Percentiles rank a stretch among this genome's conserved stretches.
phyloP scores from a whole-genome alignment of 1,140 invertebrate genomes.

The Sycophaga agraensis region DNA sequence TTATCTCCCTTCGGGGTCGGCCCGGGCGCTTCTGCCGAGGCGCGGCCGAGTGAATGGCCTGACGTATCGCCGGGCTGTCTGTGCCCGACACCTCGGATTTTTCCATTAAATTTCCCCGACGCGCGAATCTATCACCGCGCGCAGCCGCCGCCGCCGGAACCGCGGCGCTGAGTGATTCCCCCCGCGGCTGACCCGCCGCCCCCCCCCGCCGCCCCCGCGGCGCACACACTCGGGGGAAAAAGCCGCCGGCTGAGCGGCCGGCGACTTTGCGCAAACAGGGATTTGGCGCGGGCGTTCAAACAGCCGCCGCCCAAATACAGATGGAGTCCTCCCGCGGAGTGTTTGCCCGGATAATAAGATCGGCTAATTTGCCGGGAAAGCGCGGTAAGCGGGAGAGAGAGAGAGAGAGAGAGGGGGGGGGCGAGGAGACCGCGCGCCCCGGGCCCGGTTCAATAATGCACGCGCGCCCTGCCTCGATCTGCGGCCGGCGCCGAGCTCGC shows the following conservation, averaged over 20 bases:
- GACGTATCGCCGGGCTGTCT: slow-evolving; percentile 55
- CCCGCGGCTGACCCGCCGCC: too few species aligned
- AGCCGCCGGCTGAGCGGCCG: too few species aligned
- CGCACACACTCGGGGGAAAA: too few species aligned
- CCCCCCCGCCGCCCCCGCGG: neutral
- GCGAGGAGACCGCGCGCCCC: neutral
- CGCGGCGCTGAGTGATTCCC: neutral
- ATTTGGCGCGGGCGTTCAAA: slow-evolving; percentile 56
- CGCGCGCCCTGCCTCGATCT: too few species aligned
- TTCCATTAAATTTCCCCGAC: slow-evolving; percentile 58
- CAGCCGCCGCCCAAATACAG: slow-evolving; percentile 55
- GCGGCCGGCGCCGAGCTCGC: too few species aligned
- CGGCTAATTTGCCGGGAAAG: slow-evolving; percentile 49
- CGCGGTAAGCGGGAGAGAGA: neutral
- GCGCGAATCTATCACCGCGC: slow-evolving; percentile 54
- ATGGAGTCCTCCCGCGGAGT: slow-evolving; percentile 49
- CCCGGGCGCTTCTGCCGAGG: too few species aligned
- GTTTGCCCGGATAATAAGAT: slow-evolving; percentile 54
- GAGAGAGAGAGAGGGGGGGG: neutral
- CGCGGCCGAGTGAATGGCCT: slow-evolving; percentile 51
- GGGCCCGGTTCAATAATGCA: too few species aligned
- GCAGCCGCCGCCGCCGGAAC: neutral
- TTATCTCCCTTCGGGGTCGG: too few species aligned
- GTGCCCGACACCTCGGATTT: slow-evolving; percentile 55
- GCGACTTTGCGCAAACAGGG: slow-evolving; percentile 55